Percentiles rank a stretch among this genome's conserved stretches.
phyloP scores from a whole-genome alignment of 2,797 vertebrate species.

The Dicrostonyx torquatus region DNA sequence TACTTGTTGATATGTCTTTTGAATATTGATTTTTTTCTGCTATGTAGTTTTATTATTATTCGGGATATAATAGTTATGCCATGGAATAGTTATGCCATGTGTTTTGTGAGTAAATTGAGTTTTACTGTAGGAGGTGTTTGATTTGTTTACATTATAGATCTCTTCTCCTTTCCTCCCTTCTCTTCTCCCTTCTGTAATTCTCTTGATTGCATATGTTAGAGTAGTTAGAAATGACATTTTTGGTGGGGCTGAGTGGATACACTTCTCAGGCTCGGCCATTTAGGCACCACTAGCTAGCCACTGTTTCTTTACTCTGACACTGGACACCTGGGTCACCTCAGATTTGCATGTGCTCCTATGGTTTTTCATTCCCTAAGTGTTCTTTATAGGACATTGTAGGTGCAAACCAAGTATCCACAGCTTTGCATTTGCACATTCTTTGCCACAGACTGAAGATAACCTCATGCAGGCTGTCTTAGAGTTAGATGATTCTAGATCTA shows the following conservation, averaged over 20 bases:
- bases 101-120: neutral
- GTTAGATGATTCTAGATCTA: too few relatives aligned
- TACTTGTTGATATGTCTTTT: neutral
- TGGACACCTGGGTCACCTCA: neutral
- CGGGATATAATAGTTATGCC: neutral
- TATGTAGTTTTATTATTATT: neutral
- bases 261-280: neutral
- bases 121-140: neutral
- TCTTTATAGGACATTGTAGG: neutral
- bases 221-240: neutral
- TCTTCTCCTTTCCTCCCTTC: neutral
- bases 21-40: neutral
- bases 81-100: too few relatives aligned
- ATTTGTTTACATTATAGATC: neutral
- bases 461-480: neutral
- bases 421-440: neutral
- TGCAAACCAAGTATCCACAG: neutral
- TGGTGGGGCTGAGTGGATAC: neutral
- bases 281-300: neutral
- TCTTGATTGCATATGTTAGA: neutral
- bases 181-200: neutral
- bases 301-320: neutral
- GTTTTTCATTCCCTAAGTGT: neutral
- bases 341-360: rapidly evolving
- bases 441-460: neutral